These are phyloP conservation scores for Benitochromis conjunctus DNA, from an alignment of 2,113 vertebrate species.

Conservation along the genomic window DNA sequence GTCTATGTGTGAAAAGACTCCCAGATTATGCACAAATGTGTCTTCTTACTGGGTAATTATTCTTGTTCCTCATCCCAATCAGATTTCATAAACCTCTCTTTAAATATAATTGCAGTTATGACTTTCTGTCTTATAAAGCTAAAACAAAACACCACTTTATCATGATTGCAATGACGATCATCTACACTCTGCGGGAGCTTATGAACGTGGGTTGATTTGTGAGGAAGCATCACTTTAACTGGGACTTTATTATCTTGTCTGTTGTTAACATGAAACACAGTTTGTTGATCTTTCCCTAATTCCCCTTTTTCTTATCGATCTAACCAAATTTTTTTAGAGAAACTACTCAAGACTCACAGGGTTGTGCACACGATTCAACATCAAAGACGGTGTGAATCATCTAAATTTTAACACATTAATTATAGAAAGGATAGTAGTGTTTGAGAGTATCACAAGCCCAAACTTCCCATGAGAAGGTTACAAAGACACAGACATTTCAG, in stretches of 20 bases:
- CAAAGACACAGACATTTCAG: constrained; percentile 56
- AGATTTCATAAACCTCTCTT: background rate
- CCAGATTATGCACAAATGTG: background rate
- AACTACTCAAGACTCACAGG: background rate
- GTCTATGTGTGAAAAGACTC: background rate
- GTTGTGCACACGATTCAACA: background rate
- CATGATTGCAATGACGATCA: background rate
- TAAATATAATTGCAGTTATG: background rate
- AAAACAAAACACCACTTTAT: background rate
- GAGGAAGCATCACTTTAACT: background rate
- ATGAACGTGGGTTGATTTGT: background rate
- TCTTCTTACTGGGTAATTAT: background rate
- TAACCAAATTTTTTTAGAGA: background rate
- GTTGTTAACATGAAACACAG: background rate
- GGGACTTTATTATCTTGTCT: background rate
- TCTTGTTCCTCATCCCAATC: fast-evolving
- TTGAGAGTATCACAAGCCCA: background rate
- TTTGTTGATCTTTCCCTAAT: background rate
- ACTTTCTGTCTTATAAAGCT: background rate
- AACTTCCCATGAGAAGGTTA: constrained; percentile 42
- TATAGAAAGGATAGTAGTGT: background rate
- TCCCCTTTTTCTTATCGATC: background rate
- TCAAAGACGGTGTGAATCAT: background rate
- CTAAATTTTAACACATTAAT: background rate
- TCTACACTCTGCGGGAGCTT: background rate